Base-by-base conservation (phyloP, 1,140 invertebrate species). In the Drosophila subobscura region DNA sequence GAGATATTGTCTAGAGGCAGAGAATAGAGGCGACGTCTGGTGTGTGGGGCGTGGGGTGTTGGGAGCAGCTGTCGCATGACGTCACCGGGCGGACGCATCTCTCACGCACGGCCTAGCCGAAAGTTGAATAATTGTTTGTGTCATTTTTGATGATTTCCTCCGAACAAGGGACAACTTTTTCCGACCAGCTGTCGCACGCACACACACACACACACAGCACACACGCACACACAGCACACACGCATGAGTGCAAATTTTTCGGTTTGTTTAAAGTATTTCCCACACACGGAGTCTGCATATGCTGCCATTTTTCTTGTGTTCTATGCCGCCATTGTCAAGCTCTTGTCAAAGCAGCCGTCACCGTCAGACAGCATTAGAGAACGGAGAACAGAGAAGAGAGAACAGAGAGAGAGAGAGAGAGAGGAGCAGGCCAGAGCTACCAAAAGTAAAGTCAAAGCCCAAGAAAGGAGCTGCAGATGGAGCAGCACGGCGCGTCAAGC, bases 121-220 rank as follows among this genome's bases (percentile, higher is more conserved):
- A 88, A 86, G 83, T 88, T 86, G 88, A 86, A 86, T 86, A 86
- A 86, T 88, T 86, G 81, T 86, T 86, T 86, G 84, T 86, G 81
- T 88, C 83, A 88, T 83, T 77, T 37, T 85, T 86, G 83, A 83
- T 86, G 81, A 86, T 86, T 88, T 86, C 83, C 81, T 83, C 49
- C 64, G 78, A 86, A 74, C 72, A 74, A 73, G 71, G 80, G 68
- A 66, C 59, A 86, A 86, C 83, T 86, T 86, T 86, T 83, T 72
- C 10, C 66, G 65, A 55, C 46, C 81, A 85, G 68, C 77, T 85
- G 80, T 80, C 80, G 63, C 63, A 58, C 44, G 51, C 72, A 63
- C 68, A 61, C 57, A 65, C 61, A 77, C 45, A 56, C 23, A 46
- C 55, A 27, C 27, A 25, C 47, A 52, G n/a, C 51, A 60, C 54